phyloP scores from a whole-genome alignment of 35 echinoderm and acorn worm genomes.

The Apostichopus japonicus region DNA sequence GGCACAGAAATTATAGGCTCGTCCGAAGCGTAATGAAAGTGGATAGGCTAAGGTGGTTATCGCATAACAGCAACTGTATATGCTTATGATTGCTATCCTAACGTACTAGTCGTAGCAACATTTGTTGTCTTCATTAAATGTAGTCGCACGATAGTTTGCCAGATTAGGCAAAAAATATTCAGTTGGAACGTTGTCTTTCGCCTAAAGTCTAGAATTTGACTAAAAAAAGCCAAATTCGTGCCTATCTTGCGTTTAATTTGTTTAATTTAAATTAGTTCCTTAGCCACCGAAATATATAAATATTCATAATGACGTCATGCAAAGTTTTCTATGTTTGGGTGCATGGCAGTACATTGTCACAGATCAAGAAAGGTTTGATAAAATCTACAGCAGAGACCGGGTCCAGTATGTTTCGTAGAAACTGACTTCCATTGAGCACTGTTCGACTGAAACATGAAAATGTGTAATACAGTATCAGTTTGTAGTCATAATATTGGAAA shows the following conservation, averaged over 20 bases:
- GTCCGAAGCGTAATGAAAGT: conserved; percentile 36
- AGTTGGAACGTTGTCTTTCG: background rate
- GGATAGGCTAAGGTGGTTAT: background rate
- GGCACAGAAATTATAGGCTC: conserved; percentile 28
- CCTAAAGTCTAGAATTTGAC: background rate
- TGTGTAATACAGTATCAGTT: too few relatives aligned
- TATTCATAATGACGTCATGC: conserved; percentile 1
- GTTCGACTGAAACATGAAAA: too few relatives aligned
- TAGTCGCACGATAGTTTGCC: background rate
- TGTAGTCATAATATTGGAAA: too few relatives aligned
- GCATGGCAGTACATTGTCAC: background rate
- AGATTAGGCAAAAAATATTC: background rate
- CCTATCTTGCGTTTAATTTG: background rate
- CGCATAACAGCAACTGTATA: background rate
- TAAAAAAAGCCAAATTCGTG: background rate
- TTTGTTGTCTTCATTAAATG: conserved; percentile 7
- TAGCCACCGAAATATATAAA: background rate
- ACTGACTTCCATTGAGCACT: too few relatives aligned
- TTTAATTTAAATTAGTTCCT: background rate
- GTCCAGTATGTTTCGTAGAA: too few relatives aligned
- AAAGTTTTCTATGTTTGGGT: background rate
- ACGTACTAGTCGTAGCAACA: background rate
- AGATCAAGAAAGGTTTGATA: background rate
- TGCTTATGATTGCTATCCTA: background rate
- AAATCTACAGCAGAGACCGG: too few relatives aligned